Base-by-base conservation (phyloP, 2,113 vertebrate genomes). In the mouse (Mus musculus) region DNA sequence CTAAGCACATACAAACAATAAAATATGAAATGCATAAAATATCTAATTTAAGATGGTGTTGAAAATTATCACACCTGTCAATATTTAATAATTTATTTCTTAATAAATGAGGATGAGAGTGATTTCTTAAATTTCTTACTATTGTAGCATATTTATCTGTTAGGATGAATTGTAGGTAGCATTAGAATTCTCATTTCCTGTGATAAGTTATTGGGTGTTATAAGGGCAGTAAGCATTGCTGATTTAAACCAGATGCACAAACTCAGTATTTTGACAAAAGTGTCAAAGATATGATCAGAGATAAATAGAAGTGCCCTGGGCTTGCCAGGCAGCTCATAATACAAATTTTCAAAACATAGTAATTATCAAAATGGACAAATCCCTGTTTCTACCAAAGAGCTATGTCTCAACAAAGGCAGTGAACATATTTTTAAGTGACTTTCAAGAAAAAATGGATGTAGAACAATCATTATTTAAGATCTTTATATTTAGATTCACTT, bases 401-500 rank as follows among this genome's bases (percentile, higher is more conserved):
- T 88, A 2, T 52, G 20, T 63, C 8, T 91, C 12, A 56, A 72
- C 24, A 88, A 88, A 8, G 14, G 85, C 76, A 72, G 0, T 24
- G 2, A 86, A 59, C 12, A 9, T 39, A 90, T 87, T 94, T 89
- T 8, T 63, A 95, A 39, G 10, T 89, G 59, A 91, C 22, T 28
- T 94, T 80, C 5, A 85, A 46, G n/a, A 52, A 88, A 95, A 73
- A 63, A 19, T 76, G 2, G 7, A 42, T 33, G 75, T 67, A 63
- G 8, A 8, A 49, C 19, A 59, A 87, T 42, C 39, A 69, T 65
- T 82, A 93, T 52, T 94, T 89, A 81, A 49, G 42, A 93, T 49
- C 22, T 97, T 87, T 87, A 36, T 26, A 91, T 94, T 97, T 91
- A 65, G 30, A 87, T 59, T n/a, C 5, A 28, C 20, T 81, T 95